Evolutionary conservation across 2,888 invertebrate species (phyloP), one percentile per base, ranked within the genome.

Genomic region (Diaphora mendica): DNA sequence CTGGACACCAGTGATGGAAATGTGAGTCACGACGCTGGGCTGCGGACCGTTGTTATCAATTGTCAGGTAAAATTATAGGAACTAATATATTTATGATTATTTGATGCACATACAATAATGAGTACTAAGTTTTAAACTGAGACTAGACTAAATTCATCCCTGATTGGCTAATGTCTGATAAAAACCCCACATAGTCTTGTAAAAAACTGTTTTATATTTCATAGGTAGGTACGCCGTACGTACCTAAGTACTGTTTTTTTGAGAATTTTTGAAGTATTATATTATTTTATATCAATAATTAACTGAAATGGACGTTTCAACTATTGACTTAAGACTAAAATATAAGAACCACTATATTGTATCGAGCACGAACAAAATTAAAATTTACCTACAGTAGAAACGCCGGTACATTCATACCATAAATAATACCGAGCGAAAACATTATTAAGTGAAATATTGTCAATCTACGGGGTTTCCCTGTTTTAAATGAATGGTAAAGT

Each of bases 1-100:
- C 76, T 95, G 74, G 91, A 93, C 33, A 86, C 88, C 3, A 89
- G 82, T 59, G 94, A 93, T 59, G 87, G 76, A 0, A 93, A 93
- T 65, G 8, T 84, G 4, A 94, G 92, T 78, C 92, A 92, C 69
- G 93, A 93, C 26, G 89, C 71, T 1, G 89, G 87, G 0, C 73
- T 85, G 15, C 89, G 90, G 71, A 94, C 92, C 9, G 91, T 95
- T 0, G 89, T 91, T 70, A 91, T 95, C 59, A 93, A 92, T 75
- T 95, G 95, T 74, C 94, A 92, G 91, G 95, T 95, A 80, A 77
- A 64, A 74, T 20, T 72, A 77, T 35, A 59, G 67, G 44, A 20
- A n/a, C 30, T 2, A 30, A 26, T 59, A 15, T 5, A 26, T n/a
- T 9, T 26, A 15, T 30, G 1, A 3, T 7, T 62, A 30, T 62